phyloP scores from a whole-genome alignment of 2,888 invertebrate genomes.

The Andrena minutula region DNA sequence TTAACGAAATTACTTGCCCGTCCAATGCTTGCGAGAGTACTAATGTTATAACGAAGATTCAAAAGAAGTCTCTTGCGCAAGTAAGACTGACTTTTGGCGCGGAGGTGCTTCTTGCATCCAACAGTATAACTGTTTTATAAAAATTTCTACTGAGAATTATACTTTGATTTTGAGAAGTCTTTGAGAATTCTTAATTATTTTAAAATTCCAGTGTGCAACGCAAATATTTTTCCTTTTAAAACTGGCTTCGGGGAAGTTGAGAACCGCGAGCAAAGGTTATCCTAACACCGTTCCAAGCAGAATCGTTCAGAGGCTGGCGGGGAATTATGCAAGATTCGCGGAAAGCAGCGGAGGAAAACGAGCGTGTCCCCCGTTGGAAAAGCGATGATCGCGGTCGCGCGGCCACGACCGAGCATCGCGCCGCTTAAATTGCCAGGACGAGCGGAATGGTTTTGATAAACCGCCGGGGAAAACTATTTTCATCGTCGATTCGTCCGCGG shows the following conservation, averaged over 20 bases:
- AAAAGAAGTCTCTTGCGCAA: not conserved
- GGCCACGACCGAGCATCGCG: conserved; percentile 62
- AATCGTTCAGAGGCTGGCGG: conserved; percentile 2
- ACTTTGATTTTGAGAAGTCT: no score
- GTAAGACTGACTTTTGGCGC: not conserved
- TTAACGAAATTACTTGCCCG: not conserved
- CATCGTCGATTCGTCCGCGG: not conserved
- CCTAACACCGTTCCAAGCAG: not conserved
- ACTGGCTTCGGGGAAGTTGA: not conserved
- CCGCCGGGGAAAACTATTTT: conserved; percentile 2
- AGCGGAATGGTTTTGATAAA: conserved; percentile 78
- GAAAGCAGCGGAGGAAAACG: conserved; percentile 10
- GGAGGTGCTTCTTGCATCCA: no score
- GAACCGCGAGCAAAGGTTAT: not conserved
- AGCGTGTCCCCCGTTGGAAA: conserved; percentile 7
- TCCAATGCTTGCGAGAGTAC: no score
- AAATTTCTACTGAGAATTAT: no score
- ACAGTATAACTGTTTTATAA: no score
- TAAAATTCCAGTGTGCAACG: no score
- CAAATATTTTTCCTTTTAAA: no score
- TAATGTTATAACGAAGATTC: no score
- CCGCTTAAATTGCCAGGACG: conserved; percentile 72
- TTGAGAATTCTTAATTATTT: no score
- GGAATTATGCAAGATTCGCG: conserved; percentile 13
- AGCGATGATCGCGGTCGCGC: conserved; percentile 11